Evolutionary conservation across 1,140 invertebrate genomes (phyloP), one percentile per base, ranked within the genome.

Genomic region (Eriocheir sinensis): DNA sequence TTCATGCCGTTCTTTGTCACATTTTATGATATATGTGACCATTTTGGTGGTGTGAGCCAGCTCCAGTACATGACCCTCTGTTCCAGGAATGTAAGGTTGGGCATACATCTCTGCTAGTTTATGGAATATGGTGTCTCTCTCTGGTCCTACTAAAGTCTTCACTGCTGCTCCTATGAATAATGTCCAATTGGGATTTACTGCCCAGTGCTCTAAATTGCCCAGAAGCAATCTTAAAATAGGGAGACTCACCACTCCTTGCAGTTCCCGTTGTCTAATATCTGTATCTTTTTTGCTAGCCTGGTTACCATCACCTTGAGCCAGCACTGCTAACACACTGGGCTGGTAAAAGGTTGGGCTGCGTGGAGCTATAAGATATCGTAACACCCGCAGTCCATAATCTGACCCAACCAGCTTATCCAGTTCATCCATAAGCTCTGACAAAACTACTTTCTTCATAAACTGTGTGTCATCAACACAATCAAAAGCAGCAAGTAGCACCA

Each of bases 381-480:
- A 95, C 12, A 97, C 97, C 96, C 97, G 97, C 15, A 97, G 96
- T 4, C 97, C 97, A 96, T 97, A 96, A 96, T 98, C 98, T 96
- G 98, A 98, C 41, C 97, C 96, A 0, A 98, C 98, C 36, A 99
- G 97, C 36, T 98, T 98, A 80, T 97, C 97, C 0, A 99, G 96
- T 96, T 98, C 97, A 9, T 97, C 97, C 40, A 98, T 96, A 86
- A 99, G 96, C 96, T 98, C 98, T 90, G 93, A 91, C 9, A 96
- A 30, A 32, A 96, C 97, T 21, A 98, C 97, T 97, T 99, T 99
- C 95, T 98, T 98, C 34, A 99, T 97, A 0, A 99, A 97, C 86
- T 98, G 98, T 2, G 99, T 99, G 96, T 99, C 99, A 97, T 99
- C 99, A 0, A 99, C 98, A n/a, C 97, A 97, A 96, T 99, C 99